Evolutionary conservation across 2,888 invertebrate species (phyloP), one percentile per base, ranked within the genome.

Genomic region (Tetrapedia diversipes): DNA sequence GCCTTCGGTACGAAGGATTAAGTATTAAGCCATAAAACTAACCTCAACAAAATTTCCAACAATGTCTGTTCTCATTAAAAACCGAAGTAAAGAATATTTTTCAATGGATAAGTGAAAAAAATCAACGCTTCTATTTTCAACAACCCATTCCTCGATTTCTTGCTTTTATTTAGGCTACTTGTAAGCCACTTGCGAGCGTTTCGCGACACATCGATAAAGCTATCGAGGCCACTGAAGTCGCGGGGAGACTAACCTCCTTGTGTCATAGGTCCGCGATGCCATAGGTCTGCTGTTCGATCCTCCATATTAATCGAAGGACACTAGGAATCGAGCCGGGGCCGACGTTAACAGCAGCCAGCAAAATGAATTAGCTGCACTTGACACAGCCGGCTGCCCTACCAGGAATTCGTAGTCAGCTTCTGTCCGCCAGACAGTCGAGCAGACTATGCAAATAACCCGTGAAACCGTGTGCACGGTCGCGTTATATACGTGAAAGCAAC

Each of bases 361-460:
- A 47, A 67, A 79, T 53, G 70, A 71, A 79, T 63, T 71, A 54
- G 70, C 67, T 79, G 77, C 79, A 73, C 79, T 70, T 75, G 81
- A 66, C 74, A 71, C 59, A 47, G 61, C 57, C 27, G 37, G 70
- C 65, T 64, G 47, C 61, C 59, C 79, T 61, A 67, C 72, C 72
- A 65, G 68, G 74, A 69, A 68, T 73, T 74, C 66, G 71, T 71
- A 70, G 73, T 56, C 74, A 70, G 77, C 72, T 83, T 70, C 83
- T 75, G 69, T 59, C 39, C 49, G 59, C 74, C 77, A 74, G 71
- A 71, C 73, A 51, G 68, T 66, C 71, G 63, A 69, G 82, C 77
- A 72, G 77, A 83, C 83, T 82, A 75, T 80, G 69, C 80, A 82
- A 82, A 80, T 78, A 83, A 74, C 51, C 69, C 43, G 39, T 32